These are phyloP conservation scores for Choloepus hoffmanni DNA, from an alignment of 2,113 vertebrate genomes.

Conservation along the genomic window DNA sequence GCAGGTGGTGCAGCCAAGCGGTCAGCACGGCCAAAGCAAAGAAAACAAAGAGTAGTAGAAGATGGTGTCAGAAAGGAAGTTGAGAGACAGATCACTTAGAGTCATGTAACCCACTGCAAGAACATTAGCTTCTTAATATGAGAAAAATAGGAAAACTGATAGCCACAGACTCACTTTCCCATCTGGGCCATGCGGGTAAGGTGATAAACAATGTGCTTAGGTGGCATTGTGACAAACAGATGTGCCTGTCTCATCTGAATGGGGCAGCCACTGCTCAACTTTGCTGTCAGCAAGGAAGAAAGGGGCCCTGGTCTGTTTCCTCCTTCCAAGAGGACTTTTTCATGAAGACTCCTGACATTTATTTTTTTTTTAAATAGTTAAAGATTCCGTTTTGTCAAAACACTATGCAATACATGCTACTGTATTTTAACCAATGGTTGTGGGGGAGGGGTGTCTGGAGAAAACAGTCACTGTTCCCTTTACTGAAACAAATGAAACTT, in stretches of 20 bases:
- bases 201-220: neutral
- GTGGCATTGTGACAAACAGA: neutral
- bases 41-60: neutral
- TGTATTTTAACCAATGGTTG: too few species aligned
- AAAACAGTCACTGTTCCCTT: too few species aligned
- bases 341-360: neutral
- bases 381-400: constrained; percentile 1
- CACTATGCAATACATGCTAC: too few species aligned
- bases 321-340: neutral
- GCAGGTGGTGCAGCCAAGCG: too few species aligned
- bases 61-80: neutral
- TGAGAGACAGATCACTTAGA: neutral
- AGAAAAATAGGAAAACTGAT: neutral
- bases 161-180: neutral
- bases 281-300: neutral
- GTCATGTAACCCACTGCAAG: neutral
- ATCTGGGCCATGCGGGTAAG: neutral
- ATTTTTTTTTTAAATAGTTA: neutral
- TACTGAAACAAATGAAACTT: too few species aligned
- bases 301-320: too few species aligned
- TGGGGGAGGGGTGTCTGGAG: too few species aligned
- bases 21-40: neutral
- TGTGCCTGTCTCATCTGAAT: neutral
- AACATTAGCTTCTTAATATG: neutral
- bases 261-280: neutral